Evolutionary conservation across 2,797 vertebrate species (phyloP), one percentile per base, ranked within the genome.

Genomic region (Petrocephalus schoutedeni): DNA sequence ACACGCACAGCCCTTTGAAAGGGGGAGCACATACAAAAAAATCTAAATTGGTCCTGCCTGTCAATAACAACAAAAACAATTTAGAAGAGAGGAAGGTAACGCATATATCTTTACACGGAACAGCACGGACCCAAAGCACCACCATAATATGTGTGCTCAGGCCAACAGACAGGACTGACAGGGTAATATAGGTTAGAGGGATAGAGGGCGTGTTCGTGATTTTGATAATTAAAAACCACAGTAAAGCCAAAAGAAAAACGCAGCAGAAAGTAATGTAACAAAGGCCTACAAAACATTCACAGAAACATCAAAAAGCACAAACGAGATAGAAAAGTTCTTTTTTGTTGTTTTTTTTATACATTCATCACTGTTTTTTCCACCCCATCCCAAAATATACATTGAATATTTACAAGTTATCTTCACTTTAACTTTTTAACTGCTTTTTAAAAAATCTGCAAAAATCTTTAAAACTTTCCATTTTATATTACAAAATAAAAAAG

Each of bases 271-370:
- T 87, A 93, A 77, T 19, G 90, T 87, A 93, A 82, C 51, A 56
- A 53, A 56, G 71, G 8, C 56, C 53, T 61, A 61, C n/a, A 56
- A 9, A 67, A 45, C 88, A 84, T 74, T 85, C 86, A 86, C 80
- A 89, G 86, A 58, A 87, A 51, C 74, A 84, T 19, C 56, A 56
- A 90, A 88, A 87, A 90, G 54, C 84, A 83, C 45, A 86, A 88
- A 28, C 74, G 56, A 86, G 53, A 87, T 87, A 88, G 87, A 92
- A 91, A 87, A 91, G 88, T 90, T 51, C 53, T 92, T 90, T 92
- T 94, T 92, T 92, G 90, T 91, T 91, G 28, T 87, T 90, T 93
- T 93, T 93, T 45, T 45, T 45, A 94, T 95, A 96, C 95, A 96
- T 96, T 96, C 95, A 95, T 94, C 92, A 90, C 88, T 90, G 89